These are phyloP conservation scores for Drosophila lacteicornis DNA, from an alignment of 1,140 invertebrate genomes.

Conservation along the genomic window DNA sequence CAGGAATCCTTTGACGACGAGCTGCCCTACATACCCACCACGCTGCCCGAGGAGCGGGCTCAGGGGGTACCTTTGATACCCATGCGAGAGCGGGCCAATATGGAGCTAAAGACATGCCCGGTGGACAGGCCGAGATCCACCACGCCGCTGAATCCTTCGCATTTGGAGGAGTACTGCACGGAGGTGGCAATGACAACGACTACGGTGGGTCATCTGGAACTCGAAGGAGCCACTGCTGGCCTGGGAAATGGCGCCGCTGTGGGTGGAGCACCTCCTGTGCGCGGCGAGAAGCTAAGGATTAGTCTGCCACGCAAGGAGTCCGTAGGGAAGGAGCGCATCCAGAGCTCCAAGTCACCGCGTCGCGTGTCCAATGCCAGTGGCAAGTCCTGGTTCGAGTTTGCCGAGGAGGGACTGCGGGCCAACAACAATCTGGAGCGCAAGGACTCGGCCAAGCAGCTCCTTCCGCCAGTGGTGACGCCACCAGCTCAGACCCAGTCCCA, in stretches of 20 bases:
- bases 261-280: constrained; percentile 48
- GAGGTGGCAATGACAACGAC: constrained; percentile 33
- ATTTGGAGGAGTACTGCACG: constrained; percentile 90
- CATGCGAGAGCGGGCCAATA: constrained; percentile 89
- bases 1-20: constrained; percentile 95
- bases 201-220: constrained; percentile 63
- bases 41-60: constrained; percentile 92
- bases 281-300: constrained; percentile 89
- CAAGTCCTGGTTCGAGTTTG: constrained; percentile 88
- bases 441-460: constrained; percentile 73
- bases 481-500: constrained; percentile 9
- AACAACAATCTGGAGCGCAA: constrained; percentile 76
- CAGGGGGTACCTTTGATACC: constrained; percentile 92
- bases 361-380: constrained; percentile 85
- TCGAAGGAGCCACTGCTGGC: constrained; percentile 10
- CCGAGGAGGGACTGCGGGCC: constrained; percentile 86
- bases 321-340: constrained; percentile 70
- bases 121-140: constrained; percentile 94
- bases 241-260: constrained; percentile 26
- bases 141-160: constrained; percentile 91
- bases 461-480: constrained; percentile 49
- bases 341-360: constrained; percentile 85
- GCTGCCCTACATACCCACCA: constrained; percentile 94
- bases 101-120: constrained; percentile 91
- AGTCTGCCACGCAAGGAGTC: constrained; percentile 88